phyloP scores from a whole-genome alignment of 2,797 vertebrate species.

The Enteromius radiatus region DNA sequence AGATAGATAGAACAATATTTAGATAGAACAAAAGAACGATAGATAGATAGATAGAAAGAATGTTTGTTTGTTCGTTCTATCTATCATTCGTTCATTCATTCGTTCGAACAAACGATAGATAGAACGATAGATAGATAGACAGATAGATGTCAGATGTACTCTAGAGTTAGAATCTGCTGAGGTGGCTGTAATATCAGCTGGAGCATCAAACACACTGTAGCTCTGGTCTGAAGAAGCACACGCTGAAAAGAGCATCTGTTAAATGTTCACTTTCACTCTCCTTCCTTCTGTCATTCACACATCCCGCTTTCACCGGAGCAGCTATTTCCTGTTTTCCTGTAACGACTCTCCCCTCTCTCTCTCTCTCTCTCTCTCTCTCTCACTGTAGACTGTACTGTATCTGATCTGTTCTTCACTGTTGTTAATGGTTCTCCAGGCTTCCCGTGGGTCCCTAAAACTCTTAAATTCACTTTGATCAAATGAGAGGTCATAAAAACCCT shows the following conservation, averaged over 20 bases:
- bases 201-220: slow-evolving; percentile 18
- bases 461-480: background rate
- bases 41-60: background rate
- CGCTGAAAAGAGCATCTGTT: slow-evolving; percentile 38
- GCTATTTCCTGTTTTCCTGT: slow-evolving; percentile 48
- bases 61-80: too few species aligned
- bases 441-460: background rate
- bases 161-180: background rate
- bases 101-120: too few species aligned
- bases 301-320: slow-evolving; percentile 18
- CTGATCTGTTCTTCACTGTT: background rate
- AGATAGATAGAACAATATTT: background rate
- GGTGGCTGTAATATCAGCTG: slow-evolving; percentile 23
- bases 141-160: background rate
- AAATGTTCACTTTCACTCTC: slow-evolving; percentile 24
- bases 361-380: background rate
- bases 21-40: background rate
- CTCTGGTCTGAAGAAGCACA: slow-evolving; percentile 11
- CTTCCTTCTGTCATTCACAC: slow-evolving; percentile 45
- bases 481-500: background rate
- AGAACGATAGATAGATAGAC: background rate
- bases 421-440: background rate
- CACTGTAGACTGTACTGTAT: background rate
- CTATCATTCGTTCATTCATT: too few species aligned
- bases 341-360: background rate